phyloP scores from a whole-genome alignment of 2,797 vertebrate species.

The Dromococcyx pavoninus region DNA sequence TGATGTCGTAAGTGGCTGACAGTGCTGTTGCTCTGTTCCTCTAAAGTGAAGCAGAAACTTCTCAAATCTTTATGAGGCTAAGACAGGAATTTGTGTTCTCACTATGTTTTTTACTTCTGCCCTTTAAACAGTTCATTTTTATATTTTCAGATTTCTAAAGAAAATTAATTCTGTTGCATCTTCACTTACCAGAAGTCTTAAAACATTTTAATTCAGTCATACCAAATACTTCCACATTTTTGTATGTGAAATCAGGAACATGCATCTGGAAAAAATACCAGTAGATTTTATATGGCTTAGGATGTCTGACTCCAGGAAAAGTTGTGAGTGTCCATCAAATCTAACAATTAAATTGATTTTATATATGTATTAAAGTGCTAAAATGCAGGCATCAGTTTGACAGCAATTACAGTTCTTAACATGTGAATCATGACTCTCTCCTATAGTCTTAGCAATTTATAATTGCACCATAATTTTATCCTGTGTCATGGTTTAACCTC shows the following conservation, averaged over 20 bases:
- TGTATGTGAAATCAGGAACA: not conserved
- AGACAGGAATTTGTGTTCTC: not conserved
- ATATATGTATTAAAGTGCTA: not conserved
- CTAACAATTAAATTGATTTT: not conserved
- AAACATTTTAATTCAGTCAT: not conserved
- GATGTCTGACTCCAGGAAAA: not conserved
- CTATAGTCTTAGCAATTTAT: not conserved
- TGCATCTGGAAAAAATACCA: not conserved
- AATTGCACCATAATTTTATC: not conserved
- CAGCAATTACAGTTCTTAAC: not conserved
- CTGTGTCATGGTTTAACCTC: not conserved
- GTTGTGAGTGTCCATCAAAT: not conserved
- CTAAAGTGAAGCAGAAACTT: rapidly evolving
- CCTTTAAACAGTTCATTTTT: not conserved
- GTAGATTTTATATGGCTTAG: not conserved
- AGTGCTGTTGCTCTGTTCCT: not conserved
- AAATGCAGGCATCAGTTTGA: not conserved
- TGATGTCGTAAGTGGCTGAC: not conserved
- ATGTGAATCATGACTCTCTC: not conserved
- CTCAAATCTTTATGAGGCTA: not conserved
- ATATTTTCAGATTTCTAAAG: not conserved
- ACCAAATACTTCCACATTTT: not conserved
- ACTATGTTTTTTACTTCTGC: not conserved
- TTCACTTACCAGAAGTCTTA: not conserved
- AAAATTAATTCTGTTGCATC: not conserved